phyloP scores from a whole-genome alignment of 1,140 invertebrate species.

The Drosophila malerkotliana region DNA sequence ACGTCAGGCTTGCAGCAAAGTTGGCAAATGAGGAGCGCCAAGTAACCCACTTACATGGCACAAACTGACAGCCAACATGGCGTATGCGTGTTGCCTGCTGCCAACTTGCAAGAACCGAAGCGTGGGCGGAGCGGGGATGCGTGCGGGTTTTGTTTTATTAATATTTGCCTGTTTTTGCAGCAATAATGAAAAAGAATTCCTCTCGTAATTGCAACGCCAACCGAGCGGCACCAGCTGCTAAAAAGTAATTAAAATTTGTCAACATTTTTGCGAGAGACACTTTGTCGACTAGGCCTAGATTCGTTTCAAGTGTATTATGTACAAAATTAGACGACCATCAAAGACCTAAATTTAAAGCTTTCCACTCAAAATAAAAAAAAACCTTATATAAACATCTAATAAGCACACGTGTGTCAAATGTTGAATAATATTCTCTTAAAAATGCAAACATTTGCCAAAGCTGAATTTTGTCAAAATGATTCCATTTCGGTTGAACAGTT shows the following conservation, averaged over 20 bases:
- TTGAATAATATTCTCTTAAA: conserved; percentile 62
- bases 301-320: conserved; percentile 2
- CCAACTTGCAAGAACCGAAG: conserved; percentile 42
- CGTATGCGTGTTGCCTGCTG: conserved; percentile 70
- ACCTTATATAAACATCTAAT: conserved; percentile 38
- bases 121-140: not conserved
- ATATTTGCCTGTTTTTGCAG: conserved; percentile 60
- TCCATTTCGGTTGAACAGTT: conserved; percentile 32
- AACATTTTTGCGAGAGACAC: conserved; percentile 56
- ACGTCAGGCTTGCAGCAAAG: conserved; percentile 12
- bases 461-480: conserved; percentile 19
- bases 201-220: conserved; percentile 70
- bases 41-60: conserved; percentile 71
- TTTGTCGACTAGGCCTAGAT: conserved; percentile 25
- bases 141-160: conserved; percentile 24
- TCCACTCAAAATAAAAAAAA: conserved; percentile 29
- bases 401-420: conserved; percentile 38
- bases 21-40: conserved; percentile 9
- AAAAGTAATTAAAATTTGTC: conserved; percentile 81
- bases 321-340: not conserved
- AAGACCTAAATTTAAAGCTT: not conserved
- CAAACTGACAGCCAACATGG: conserved; percentile 72
- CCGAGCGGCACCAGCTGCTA: conserved; percentile 54
- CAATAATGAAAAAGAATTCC: conserved; percentile 77
- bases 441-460: conserved; percentile 37